Base-by-base conservation (phyloP, 2,113 vertebrate species). In the Psophia crepitans region DNA sequence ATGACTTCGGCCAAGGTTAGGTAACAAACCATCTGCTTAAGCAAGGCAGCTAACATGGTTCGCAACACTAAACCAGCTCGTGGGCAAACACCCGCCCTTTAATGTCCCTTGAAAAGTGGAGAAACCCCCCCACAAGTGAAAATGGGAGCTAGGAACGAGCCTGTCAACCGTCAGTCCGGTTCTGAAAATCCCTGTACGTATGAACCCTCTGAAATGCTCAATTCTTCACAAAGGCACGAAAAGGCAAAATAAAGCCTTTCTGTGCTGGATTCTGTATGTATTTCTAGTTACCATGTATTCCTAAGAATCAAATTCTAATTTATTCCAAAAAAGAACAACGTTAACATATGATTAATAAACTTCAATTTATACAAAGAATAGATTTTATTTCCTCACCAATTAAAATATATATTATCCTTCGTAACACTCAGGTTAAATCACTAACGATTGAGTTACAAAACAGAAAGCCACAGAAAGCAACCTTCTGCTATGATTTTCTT, bases 11-110 rank as follows among this genome's bases (percentile, higher is more conserved):
- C 49, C 43, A 82, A 23, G 82, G 84, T 76, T 44, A 76, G 94
- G 86, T 90, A 88, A 83, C 56, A 49, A 93, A 58, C 71, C 60
- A 74, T 76, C 63, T 96, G 89, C 87, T 77, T 10, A 2, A 65
- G 57, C 48, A 28, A 77, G 79, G 43, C 75, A 58, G 81, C 57
- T 3, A 63, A 22, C 35, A 5, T 1, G 0, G 18, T 13, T 15
- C 3, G 26, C 70, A 57, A 33, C 49, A 6, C 6, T 6, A 44
- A 58, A 41, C 4, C 17, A 32, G 88, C 56, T 74, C 56, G 15
- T 1, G 15, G 18, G 61, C 51, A 22, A 66, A 44, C 80, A 51
- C 10, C 2, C 10, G 1, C 16, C 9, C 68, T 60, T 54, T 8
- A 2, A 19, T 14, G 65, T 71, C 68, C 76, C 60, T 24, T 5